Percentiles rank a stretch among this genome's conserved stretches.
Evolutionary conservation across 2,113 vertebrate genomes (phyloP).

Genomic region (Trematomus loennbergii): DNA sequence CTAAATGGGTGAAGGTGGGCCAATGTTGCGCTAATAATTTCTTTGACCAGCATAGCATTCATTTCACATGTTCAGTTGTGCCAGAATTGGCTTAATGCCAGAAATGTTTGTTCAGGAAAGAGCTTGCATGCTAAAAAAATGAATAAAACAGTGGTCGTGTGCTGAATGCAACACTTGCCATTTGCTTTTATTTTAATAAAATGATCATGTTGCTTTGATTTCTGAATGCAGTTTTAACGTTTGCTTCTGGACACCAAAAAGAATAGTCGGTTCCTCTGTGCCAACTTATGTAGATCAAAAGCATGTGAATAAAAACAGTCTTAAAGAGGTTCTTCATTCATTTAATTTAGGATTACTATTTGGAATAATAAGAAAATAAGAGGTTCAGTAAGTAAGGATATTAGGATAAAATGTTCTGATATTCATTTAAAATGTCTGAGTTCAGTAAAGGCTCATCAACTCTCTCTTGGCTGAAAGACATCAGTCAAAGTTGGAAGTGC

Average conservation of each 20-base stretch:
- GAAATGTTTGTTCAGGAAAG: background rate
- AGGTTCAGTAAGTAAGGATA: background rate
- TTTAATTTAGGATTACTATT: background rate
- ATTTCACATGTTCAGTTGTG: constrained; percentile 33
- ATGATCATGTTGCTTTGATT: background rate
- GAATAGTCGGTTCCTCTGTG: background rate
- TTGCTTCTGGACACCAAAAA: background rate
- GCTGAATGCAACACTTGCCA: background rate
- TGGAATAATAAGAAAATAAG: background rate
- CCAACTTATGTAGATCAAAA: background rate
- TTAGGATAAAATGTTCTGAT: background rate
- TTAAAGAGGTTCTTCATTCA: background rate
- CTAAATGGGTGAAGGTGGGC: constrained; percentile 13
- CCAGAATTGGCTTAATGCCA: constrained; percentile 17
- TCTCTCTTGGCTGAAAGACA: background rate
- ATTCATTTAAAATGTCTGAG: background rate
- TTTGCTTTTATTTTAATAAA: background rate
- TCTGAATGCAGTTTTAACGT: background rate
- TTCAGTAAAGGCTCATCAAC: background rate
- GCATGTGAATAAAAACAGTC: background rate
- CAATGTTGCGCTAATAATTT: background rate
- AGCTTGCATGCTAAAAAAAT: background rate
- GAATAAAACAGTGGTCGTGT: background rate
- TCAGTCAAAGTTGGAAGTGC: background rate
- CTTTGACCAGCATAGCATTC: background rate